phyloP scores from a whole-genome alignment of 2,888 invertebrate species.

The Campoplex capitator region DNA sequence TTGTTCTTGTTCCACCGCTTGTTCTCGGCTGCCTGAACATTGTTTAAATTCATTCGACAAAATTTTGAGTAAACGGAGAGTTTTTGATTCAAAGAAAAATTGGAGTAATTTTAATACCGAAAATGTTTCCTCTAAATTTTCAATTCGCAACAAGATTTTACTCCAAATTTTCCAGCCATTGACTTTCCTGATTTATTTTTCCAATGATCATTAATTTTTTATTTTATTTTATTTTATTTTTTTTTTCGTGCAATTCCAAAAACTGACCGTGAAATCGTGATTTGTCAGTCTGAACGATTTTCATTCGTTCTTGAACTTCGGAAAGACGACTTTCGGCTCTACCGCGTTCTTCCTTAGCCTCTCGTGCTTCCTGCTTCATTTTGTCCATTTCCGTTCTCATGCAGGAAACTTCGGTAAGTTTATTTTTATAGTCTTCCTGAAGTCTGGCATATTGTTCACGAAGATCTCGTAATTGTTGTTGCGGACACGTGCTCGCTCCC shows the following conservation, averaged over 20 bases:
- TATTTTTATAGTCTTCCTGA: conserved; percentile 89
- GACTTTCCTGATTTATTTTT: neutral
- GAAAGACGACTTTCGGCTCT: conserved; percentile 87
- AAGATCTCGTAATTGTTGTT: conserved; percentile 87
- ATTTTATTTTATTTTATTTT: neutral
- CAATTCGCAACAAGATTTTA: no score
- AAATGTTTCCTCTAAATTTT: no score
- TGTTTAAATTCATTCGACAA: neutral
- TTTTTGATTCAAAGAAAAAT: no score
- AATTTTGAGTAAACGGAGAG: neutral
- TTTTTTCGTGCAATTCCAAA: neutral
- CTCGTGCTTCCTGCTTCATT: conserved; percentile 83
- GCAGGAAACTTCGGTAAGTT: conserved; percentile 88
- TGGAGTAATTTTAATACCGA: neutral
- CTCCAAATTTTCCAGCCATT: neutral
- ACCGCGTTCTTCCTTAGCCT: conserved; percentile 85
- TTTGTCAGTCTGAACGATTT: conserved; percentile 82
- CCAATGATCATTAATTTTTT: neutral
- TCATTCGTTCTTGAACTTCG: conserved; percentile 86
- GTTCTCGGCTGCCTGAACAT: conserved; percentile 86
- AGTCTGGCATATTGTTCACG: conserved; percentile 88
- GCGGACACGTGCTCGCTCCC: conserved; percentile 80
- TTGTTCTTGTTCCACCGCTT: conserved; percentile 88
- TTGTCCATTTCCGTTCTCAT: conserved; percentile 86
- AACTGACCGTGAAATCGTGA: conserved; percentile 79